A percentile compares a stretch with the other conserved stretches of the same genome.
phyloP scores from a whole-genome alignment of 2,797 vertebrate genomes.

The Chrysolophus pictus region DNA sequence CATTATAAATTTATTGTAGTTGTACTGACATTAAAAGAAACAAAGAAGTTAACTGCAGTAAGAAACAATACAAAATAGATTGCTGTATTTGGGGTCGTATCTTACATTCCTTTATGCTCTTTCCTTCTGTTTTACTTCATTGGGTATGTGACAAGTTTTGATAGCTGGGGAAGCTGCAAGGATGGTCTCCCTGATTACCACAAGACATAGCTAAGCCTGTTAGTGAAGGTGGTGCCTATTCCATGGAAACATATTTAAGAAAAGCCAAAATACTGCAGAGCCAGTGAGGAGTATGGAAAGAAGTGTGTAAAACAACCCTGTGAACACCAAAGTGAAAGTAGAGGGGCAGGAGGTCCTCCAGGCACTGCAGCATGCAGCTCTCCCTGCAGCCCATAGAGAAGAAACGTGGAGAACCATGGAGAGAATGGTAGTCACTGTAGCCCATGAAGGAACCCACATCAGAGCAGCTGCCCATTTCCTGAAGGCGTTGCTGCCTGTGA shows the following conservation, averaged over 20 bases:
- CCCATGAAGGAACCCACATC: fast-evolving
- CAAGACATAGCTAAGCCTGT: not conserved
- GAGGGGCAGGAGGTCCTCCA: not conserved
- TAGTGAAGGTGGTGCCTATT: not conserved
- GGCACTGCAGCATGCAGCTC: not conserved
- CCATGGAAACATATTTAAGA: not conserved
- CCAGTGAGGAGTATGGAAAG: not conserved
- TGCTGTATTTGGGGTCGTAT: too few species aligned
- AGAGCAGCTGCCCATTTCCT: not conserved
- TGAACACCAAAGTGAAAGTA: not conserved
- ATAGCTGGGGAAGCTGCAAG: too few species aligned
- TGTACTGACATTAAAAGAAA: too few species aligned
- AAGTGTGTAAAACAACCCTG: not conserved
- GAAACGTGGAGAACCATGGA: fast-evolving
- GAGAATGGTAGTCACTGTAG: not conserved
- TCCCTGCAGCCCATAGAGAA: not conserved
- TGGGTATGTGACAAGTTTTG: too few species aligned
- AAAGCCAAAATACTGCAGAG: not conserved
- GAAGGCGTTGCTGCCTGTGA: not conserved
- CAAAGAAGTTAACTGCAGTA: too few species aligned
- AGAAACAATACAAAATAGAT: too few species aligned
- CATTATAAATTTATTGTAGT: too few species aligned
- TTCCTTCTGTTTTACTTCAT: too few species aligned
- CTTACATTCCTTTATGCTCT: too few species aligned
- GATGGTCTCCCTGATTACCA: too few species aligned